These are phyloP conservation scores for Centropus unirufus DNA, from an alignment of 2,113 vertebrate genomes.

Conservation along the genomic window DNA sequence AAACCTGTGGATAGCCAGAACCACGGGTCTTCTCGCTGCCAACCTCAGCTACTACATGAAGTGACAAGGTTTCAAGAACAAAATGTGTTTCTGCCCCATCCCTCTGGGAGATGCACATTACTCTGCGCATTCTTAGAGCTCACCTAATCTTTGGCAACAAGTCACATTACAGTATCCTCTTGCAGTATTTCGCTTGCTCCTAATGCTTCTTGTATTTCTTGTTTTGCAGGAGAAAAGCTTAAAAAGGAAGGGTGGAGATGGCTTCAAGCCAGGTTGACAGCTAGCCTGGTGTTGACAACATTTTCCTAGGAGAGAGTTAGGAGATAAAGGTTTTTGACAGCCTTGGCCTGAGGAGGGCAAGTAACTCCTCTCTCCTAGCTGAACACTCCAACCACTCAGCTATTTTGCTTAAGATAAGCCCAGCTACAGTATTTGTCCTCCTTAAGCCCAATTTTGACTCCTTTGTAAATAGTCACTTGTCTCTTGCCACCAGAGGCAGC, in stretches of 20 bases:
- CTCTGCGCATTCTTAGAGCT: background rate
- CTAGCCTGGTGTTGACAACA: background rate
- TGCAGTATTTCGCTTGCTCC: background rate
- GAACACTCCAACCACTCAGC: background rate
- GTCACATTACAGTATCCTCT: background rate
- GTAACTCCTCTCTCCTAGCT: background rate
- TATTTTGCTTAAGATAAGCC: background rate
- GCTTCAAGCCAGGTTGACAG: background rate
- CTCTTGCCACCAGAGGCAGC: accelerated
- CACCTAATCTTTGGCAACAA: background rate
- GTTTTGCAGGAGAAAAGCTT: constrained; percentile 21
- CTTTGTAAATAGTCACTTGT: background rate
- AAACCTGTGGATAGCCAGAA: background rate
- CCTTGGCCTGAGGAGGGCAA: background rate
- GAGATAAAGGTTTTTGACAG: constrained; percentile 10
- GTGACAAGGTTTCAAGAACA: background rate
- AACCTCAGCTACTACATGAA: background rate
- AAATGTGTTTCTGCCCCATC: background rate
- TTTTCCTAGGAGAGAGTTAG: background rate
- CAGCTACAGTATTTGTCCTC: background rate
- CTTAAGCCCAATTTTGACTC: background rate
- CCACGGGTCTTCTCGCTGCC: accelerated
- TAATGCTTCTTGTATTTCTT: background rate
- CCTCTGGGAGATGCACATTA: background rate
- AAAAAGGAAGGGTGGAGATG: background rate